Evolutionary conservation across 2,888 invertebrate genomes (phyloP), one percentile per base, ranked within the genome.

Genomic region (Craniophora ligustri): DNA sequence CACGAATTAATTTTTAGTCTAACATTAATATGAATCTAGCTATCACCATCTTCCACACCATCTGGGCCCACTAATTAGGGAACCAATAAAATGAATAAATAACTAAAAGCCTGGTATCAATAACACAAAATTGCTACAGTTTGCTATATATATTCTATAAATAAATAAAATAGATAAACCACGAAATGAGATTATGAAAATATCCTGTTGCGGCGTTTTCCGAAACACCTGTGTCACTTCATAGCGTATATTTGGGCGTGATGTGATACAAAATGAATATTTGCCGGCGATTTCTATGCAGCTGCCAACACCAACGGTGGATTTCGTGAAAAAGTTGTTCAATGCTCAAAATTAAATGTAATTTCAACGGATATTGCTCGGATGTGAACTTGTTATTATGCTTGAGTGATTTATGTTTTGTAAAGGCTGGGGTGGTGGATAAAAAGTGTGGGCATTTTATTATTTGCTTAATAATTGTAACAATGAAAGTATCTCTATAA

Each of bases 241-340:
- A 59, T 67, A 60, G 39, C 39, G 48, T 55, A 59, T 61, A 53
- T 50, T 59, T 47, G 51, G 30, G 41, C 46, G 35, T 53, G 53
- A 55, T 57, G 54, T 56, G 51, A 71, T 68, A 73, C 76, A 65
- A 78, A 79, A 78, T 79, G 76, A 78, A 75, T 75, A 74, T 78
- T 72, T 72, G 68, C 45, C 39, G 59, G 42, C 71, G 38, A 79
- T 80, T 76, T 46, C 75, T 75, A 78, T 79, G 78, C 80, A 77
- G 68, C 79, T 76, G 73, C 62, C 72, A 65, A 67, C 48, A 51
- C 48, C 58, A 57, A 51, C 41, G 15, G 38, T 21, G 40, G 21
- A 44, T 44, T 54, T 42, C 13, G 13, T 10, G 23, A 50, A 50
- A 54, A 59, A 48, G 49, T 31, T 31, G 38, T 31, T 54, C 8